These are phyloP conservation scores for Sicus ferrugineus DNA, from an alignment of 2,888 invertebrate genomes.

Conservation along the genomic window DNA sequence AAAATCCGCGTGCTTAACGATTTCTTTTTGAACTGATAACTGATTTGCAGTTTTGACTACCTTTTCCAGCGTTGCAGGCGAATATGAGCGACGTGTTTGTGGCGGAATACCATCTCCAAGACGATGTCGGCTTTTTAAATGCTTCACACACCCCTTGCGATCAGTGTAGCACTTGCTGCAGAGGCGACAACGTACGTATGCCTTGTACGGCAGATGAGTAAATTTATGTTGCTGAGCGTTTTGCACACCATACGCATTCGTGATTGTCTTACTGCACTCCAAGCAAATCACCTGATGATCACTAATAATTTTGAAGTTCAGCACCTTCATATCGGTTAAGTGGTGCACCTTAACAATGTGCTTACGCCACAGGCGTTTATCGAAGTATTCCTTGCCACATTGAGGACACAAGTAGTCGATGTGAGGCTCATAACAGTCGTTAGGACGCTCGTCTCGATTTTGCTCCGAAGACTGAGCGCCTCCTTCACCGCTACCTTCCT, in stretches of 20 bases:
- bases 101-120: constrained; percentile 42
- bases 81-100: neutral
- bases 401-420: constrained; percentile 58
- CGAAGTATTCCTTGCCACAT: constrained; percentile 55
- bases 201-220: constrained; percentile 56
- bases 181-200: constrained; percentile 55
- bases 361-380: constrained; percentile 57
- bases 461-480: constrained; percentile 35
- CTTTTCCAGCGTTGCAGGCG: constrained; percentile 31
- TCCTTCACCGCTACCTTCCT: constrained; percentile 21
- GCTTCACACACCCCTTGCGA: constrained; percentile 57
- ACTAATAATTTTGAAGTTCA: constrained; percentile 54
- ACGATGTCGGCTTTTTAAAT: constrained; percentile 53
- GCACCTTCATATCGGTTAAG: constrained; percentile 53
- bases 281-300: constrained; percentile 56
- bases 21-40: constrained; percentile 50
- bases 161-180: constrained; percentile 57
- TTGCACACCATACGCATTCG: constrained; percentile 58
- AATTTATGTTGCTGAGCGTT: constrained; percentile 59
- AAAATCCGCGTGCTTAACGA: constrained; percentile 53
- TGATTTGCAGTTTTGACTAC: too few species aligned
- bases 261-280: constrained; percentile 57
- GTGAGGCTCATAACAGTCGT: constrained; percentile 54
- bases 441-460: constrained; percentile 40
- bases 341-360: constrained; percentile 55